phyloP scores from a whole-genome alignment of 2,113 vertebrate species.

The Labrus mixtus region DNA sequence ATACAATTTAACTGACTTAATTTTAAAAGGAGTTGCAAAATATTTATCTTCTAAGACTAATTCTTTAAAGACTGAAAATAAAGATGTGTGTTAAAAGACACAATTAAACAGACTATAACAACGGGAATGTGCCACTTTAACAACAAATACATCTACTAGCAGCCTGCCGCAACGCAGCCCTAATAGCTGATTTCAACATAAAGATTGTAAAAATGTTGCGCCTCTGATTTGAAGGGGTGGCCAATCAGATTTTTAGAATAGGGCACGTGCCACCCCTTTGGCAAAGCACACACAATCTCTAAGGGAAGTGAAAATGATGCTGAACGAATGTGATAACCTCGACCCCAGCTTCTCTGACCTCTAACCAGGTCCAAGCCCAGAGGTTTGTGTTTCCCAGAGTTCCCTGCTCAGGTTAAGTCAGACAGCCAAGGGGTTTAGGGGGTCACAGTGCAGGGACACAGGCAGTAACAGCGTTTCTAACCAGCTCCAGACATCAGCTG shows the following conservation, averaged over 20 bases:
- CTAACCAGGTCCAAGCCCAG: slow-evolving; percentile 34
- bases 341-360: slow-evolving; percentile 31
- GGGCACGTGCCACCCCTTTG: not conserved
- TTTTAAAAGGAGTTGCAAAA: too few species aligned
- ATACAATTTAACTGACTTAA: too few species aligned
- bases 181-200: too few species aligned
- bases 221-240: not conserved
- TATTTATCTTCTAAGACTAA: too few species aligned
- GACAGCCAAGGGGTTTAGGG: slow-evolving; percentile 19
- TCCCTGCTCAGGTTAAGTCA: slow-evolving; percentile 37
- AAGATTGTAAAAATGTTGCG: too few species aligned
- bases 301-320: slow-evolving; percentile 30
- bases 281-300: slow-evolving; percentile 9
- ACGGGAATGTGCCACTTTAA: too few species aligned
- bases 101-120: too few species aligned
- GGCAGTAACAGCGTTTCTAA: slow-evolving; percentile 32
- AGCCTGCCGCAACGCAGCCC: too few species aligned
- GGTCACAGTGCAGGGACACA: slow-evolving; percentile 43
- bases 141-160: too few species aligned
- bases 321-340: slow-evolving; percentile 32
- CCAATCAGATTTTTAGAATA: not conserved
- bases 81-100: too few species aligned
- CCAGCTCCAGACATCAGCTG: slow-evolving; percentile 53
- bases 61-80: too few species aligned
- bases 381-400: slow-evolving; percentile 54